Percentiles rank a stretch among this genome's conserved stretches.
These are phyloP conservation scores for Dermatophagoides farinae DNA, from an alignment of 1,140 invertebrate genomes.

Conservation along the genomic window DNA sequence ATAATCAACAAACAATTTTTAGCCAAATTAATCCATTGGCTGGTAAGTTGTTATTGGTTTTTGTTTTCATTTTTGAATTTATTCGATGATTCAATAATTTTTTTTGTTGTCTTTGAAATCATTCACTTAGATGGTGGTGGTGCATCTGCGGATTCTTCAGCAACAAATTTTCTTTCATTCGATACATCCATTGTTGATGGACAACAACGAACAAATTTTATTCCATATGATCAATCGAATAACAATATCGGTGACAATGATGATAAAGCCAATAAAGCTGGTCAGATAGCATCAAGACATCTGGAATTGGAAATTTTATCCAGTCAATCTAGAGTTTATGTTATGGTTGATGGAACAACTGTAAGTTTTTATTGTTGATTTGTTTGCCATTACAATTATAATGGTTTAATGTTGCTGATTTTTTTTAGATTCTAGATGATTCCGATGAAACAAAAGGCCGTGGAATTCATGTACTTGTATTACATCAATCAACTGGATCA, in stretches of 20 bases:
- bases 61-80: neutral
- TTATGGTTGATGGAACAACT: conserved; percentile 37
- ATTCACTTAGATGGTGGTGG: neutral
- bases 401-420: neutral
- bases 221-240: neutral
- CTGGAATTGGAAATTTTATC: conserved; percentile 35
- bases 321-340: conserved; percentile 34
- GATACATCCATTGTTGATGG: neutral
- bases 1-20: neutral
- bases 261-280: neutral
- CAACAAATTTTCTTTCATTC: neutral
- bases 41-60: neutral
- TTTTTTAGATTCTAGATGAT: conserved; percentile 35
- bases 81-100: neutral
- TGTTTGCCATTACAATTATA: neutral
- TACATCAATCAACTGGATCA: conserved; percentile 35
- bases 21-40: neutral
- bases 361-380: conserved; percentile 23
- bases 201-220: neutral
- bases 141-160: neutral
- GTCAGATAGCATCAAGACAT: neutral
- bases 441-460: conserved; percentile 31
- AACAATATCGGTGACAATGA: neutral
- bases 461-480: conserved; percentile 40
- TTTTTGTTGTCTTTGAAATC: neutral